Evolutionary conservation across 2,888 invertebrate genomes (phyloP), one percentile per base, ranked within the genome.

Genomic region (Microctonus hyperodae): DNA sequence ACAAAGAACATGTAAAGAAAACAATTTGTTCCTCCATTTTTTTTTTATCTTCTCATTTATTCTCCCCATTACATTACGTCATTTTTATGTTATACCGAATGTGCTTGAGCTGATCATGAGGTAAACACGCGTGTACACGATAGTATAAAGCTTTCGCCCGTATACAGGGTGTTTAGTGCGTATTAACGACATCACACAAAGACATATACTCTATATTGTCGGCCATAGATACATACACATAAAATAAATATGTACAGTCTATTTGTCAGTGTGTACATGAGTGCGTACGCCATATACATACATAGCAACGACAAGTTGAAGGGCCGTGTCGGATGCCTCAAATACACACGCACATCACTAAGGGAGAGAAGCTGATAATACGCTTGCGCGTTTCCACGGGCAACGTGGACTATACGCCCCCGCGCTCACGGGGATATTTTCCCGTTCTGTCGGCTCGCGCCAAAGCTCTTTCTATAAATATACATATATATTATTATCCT

Each of bases 371-470:
- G 75, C 76, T 70, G 55, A 63, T 50, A 71, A 68, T 62, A 79
- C 83, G 83, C 82, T 66, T 81, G 82, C 82, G 82, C 82, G 83
- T 83, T 80, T 79, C 82, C 81, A 83, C 82, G 83, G 81, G 75
- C 81, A 83, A 81, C 77, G 75, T 76, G 77, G 44, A 76, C 79
- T 79, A 75, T 80, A 81, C 82, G 81, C 81, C 80, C 82, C 78
- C 80, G 74, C 78, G 69, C 70, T 70, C 64, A 65, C 70, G 61
- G 65, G 59, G 50, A 64, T 68, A 44, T 65, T 70, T 56, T 50
- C 71, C 67, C 68, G 65, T 72, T 70, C 69, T 68, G 68, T 73
- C 70, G 65, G 70, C 69, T 72, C 68, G 70, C 69, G 61, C 67
- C 64, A 67, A 67, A 70, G 22, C 53, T 55, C 28, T 23, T 16